These are phyloP conservation scores for Myrmecobius fasciatus DNA, from an alignment of 2,113 vertebrate species.

Conservation along the genomic window DNA sequence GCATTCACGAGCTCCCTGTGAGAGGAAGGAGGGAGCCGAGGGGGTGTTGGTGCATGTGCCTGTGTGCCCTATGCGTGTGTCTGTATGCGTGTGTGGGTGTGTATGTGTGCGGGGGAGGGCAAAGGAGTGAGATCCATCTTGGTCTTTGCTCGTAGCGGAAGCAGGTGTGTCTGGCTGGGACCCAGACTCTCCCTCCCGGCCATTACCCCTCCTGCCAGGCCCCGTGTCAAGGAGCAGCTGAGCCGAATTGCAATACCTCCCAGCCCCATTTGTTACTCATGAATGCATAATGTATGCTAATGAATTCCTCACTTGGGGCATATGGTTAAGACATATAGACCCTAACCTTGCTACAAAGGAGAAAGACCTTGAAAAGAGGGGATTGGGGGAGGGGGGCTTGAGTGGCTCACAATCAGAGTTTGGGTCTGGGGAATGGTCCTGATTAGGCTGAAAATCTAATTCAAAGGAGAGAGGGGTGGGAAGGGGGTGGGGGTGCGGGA, in stretches of 20 bases:
- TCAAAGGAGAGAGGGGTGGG: background rate
- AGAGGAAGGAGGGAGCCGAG: background rate
- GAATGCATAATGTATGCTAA: constrained; percentile 90
- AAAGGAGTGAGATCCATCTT: background rate
- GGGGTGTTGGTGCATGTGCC: background rate
- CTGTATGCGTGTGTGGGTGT: background rate
- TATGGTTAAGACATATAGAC: constrained; percentile 81
- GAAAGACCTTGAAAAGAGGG: constrained; percentile 69
- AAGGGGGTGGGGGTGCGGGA: background rate
- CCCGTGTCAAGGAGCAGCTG: constrained; percentile 79
- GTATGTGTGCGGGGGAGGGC: background rate
- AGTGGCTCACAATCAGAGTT: background rate
- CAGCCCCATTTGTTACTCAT: constrained; percentile 77
- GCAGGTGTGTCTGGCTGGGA: constrained; percentile 54
- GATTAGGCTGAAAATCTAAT: constrained; percentile 33
- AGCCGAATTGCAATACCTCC: constrained; percentile 79
- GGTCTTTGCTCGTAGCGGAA: constrained; percentile 8
- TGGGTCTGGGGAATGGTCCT: constrained; percentile 51
- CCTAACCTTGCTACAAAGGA: constrained; percentile 69
- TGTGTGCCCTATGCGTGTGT: background rate
- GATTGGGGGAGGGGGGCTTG: constrained; percentile 40
- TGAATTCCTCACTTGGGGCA: constrained; percentile 81
- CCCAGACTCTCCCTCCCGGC: background rate
- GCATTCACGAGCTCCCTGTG: background rate
- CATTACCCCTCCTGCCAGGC: constrained; percentile 55